A percentile compares a stretch with the other conserved stretches of the same genome.
These are phyloP conservation scores for Tillus elongatus DNA, from an alignment of 2,888 invertebrate genomes.

Conservation along the genomic window DNA sequence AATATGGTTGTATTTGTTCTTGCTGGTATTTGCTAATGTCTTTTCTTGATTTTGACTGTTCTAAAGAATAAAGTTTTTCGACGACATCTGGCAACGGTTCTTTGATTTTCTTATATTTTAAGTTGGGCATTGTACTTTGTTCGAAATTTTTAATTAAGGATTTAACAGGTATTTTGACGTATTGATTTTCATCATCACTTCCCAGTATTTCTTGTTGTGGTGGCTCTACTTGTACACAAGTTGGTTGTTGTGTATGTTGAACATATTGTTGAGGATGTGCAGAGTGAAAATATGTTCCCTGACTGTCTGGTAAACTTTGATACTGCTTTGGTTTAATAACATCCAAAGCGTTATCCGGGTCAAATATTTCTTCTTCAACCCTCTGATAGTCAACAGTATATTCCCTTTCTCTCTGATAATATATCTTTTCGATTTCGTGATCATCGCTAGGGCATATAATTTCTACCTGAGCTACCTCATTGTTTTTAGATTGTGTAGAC, in stretches of 20 bases:
- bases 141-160: conserved; percentile 53
- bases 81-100: conserved; percentile 35
- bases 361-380: conserved; percentile 31
- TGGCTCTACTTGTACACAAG: neutral
- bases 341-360: conserved; percentile 15
- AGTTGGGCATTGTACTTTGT: conserved; percentile 48
- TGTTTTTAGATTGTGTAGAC: conserved; percentile 25
- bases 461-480: conserved; percentile 31
- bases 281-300: neutral
- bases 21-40: conserved; percentile 11
- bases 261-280: no score
- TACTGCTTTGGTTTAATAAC: no score
- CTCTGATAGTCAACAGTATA: conserved; percentile 36
- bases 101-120: conserved; percentile 47
- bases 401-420: conserved; percentile 35
- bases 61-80: conserved; percentile 27
- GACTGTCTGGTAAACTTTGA: neutral
- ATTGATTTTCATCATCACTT: conserved; percentile 31
- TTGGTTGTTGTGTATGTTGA: no score
- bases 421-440: conserved; percentile 37
- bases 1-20: conserved; percentile 8
- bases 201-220: neutral
- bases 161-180: conserved; percentile 41
- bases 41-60: no score
- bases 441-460: conserved; percentile 29